Percentiles rank a stretch among this genome's conserved stretches.
Evolutionary conservation across 2,888 invertebrate genomes (phyloP).

Genomic region (Drosophila macrospina): DNA sequence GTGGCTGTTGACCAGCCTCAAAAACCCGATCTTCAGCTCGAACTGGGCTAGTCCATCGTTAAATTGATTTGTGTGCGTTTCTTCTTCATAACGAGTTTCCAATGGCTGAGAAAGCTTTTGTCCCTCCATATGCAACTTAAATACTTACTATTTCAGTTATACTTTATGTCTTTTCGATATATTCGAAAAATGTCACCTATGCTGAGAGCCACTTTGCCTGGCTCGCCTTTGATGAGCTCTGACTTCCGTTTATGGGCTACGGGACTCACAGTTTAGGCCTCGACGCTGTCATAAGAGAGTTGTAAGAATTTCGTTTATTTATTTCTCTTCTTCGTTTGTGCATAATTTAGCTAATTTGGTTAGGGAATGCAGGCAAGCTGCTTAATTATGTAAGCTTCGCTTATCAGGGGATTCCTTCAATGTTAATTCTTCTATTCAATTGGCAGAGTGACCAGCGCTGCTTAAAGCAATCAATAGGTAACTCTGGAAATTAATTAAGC

Average conservation of each 20-base stretch:
- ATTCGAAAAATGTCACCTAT: conserved; percentile 74
- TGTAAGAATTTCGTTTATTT: conserved; percentile 57
- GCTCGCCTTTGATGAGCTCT: conserved; percentile 54
- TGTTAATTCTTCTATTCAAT: background rate
- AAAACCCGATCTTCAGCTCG: conserved; percentile 43
- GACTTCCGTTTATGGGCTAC: conserved; percentile 73
- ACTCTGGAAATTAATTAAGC: too few species aligned
- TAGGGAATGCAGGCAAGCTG: conserved; percentile 14
- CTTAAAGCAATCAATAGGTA: background rate
- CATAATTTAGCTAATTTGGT: conserved; percentile 20
- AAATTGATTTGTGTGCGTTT: conserved; percentile 78
- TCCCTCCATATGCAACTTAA: conserved; percentile 37
- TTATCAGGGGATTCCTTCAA: conserved; percentile 5
- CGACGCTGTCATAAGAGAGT: conserved; percentile 73
- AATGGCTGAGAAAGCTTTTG: conserved; percentile 69
- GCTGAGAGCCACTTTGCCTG: conserved; percentile 59
- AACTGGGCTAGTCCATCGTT: conserved; percentile 80
- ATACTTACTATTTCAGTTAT: conserved; percentile 62
- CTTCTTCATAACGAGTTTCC: conserved; percentile 61
- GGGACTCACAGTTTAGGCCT: conserved; percentile 42
- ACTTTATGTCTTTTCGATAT: conserved; percentile 59
- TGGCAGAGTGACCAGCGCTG: background rate
- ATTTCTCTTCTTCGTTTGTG: background rate
- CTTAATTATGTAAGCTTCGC: conserved; percentile 13
- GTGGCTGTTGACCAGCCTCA: conserved; percentile 20